Evolutionary conservation across 2,888 invertebrate species (phyloP), one percentile per base, ranked within the genome.

Genomic region (Lepidochitona cinerea): DNA sequence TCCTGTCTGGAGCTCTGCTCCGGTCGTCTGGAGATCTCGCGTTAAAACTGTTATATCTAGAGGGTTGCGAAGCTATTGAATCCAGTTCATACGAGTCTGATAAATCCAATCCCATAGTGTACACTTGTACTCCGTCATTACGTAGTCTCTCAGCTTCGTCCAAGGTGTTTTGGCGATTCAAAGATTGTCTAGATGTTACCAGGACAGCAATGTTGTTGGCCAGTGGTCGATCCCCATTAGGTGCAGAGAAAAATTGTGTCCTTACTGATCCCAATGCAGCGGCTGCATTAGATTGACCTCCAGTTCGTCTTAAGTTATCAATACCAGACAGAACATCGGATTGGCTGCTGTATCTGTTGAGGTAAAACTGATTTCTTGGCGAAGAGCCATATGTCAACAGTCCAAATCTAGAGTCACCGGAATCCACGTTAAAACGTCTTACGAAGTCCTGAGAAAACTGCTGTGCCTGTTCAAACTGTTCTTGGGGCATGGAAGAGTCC

Each of bases 391-490:
- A 86, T 29, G 80, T 80, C 74, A 85, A 74, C 29, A 82, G 74
- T 26, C 83, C 86, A n/a, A 86, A 79, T 12, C 84, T 77, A 54
- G 84, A 84, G 71, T 84, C 80, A 1, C 80, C 86, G 53, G 80
- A 75, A 65, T 84, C 83, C 14, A 87, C 82, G 68, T 78, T 82
- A 54, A 87, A 76, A 54, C 83, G 75, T 5, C 76, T 74, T 26
- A 81, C 78, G 1, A 85, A 71, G 35, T 59, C 67, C 32, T 78
- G 74, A 1, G 81, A 80, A 49, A 82, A 83, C 7, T 73, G 71
- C 36, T 73, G 76, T 81, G 83, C 83, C 82, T 82, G 83, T 5
- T 77, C 68, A 73, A 82, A 84, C 18, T 73, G 74, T 9, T 75
- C 73, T 53, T 77, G 74, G 33, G 81, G 29, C 33, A 69, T 53